Conservation (phyloP, 2,113 vertebrate species). For the Cyanoderma ruficeps region DNA sequence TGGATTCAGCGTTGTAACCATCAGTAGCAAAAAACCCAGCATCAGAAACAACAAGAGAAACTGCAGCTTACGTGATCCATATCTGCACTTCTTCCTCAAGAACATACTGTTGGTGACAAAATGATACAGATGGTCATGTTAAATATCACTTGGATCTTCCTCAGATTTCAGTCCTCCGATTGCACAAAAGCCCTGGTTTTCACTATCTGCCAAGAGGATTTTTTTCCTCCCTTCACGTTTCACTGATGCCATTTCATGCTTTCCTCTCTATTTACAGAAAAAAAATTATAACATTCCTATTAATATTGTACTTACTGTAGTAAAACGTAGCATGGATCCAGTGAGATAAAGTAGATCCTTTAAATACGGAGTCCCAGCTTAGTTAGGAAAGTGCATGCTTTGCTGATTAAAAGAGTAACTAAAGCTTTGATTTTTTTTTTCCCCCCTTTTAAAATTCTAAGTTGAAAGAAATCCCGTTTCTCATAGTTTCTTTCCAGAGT, state of each 20-base stretch:
- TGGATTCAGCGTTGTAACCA: constrained; percentile 72
- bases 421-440: neutral
- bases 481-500: constrained; percentile 29
- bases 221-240: neutral
- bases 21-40: constrained; percentile 76
- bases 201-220: constrained; percentile 11
- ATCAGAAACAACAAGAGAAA: constrained; percentile 75
- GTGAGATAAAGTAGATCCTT: constrained; percentile 14
- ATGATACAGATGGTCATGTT: constrained; percentile 72
- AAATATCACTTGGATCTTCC: constrained; percentile 39
- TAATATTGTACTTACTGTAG: constrained; percentile 52
- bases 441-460: constrained; percentile 6
- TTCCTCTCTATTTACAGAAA: constrained; percentile 39
- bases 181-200: constrained; percentile 29
- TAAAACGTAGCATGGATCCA: constrained; percentile 37
- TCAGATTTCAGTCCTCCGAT: neutral
- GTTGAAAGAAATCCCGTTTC: constrained; percentile 4
- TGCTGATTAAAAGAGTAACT: constrained; percentile 4
- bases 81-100: constrained; percentile 74
- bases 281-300: neutral
- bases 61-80: constrained; percentile 63
- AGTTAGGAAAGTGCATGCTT: neutral
- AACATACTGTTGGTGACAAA: constrained; percentile 76
- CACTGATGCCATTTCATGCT: constrained; percentile 28
- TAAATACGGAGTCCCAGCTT: neutral